Evolutionary conservation across 2,797 vertebrate genomes (phyloP), one percentile per base, ranked within the genome.

Genomic region (Sebastes umbrosus): DNA sequence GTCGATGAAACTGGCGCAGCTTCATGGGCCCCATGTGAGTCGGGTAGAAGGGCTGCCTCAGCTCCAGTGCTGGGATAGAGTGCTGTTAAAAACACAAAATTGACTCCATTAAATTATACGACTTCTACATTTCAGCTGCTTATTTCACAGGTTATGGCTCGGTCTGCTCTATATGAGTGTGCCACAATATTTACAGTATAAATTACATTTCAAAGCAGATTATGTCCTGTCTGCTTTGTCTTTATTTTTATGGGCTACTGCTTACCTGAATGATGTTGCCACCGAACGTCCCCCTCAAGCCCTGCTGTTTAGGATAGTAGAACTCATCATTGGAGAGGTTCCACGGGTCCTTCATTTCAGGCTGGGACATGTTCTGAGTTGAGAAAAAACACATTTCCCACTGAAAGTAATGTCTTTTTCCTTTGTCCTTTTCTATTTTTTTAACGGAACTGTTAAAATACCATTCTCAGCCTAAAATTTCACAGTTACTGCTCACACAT

Each of bases 21-120:
- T 99, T 99, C 97, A 99, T 98, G 25, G 98, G 98, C 14, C 98
- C 98, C 98, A 99, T 99, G 82, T 99, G 98, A 20, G 99, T 99
- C 58, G 98, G 99, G 82, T 99, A 99, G 95, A 99, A 99, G 0
- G 98, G 99, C 93, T 99, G 99, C 34, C 98, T 95, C 66, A 99
- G 96, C 87, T 99, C 98, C 91, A 99, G 96, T 0, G 98, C 96
- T 9, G 99, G 98, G 88, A 99, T 99, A 2, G 99, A 99, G 90
- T 99, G 99, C 99, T 99, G 88, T 58, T 50, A 36, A 87, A 54
- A 31, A 71, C 9, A 87, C 36, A 36, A 54, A n/a, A 16, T 27
- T 24, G 2, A 27, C 5, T 50, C 2, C 12, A 9, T 62, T 8
- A 71, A 58, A 27, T 55, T 22, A 39, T 5, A 59, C 0, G 1